These are phyloP conservation scores for Hyles vespertilio DNA, from an alignment of 1,140 invertebrate species.

Conservation along the genomic window DNA sequence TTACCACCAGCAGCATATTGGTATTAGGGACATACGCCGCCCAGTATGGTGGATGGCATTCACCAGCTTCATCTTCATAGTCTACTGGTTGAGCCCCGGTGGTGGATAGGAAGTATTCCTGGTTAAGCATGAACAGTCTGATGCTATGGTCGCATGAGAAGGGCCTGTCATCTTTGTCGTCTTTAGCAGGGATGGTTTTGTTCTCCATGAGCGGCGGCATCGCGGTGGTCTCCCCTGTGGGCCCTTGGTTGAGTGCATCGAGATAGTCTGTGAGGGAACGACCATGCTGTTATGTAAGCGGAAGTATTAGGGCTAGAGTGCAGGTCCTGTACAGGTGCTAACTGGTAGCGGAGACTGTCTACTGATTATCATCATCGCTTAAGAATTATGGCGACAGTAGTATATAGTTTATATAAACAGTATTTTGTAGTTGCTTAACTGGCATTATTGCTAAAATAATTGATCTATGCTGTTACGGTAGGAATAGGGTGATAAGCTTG, in stretches of 20 bases:
- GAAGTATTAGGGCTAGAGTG: slow-evolving; percentile 25
- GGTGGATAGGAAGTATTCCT: slow-evolving; percentile 73
- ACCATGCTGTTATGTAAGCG: slow-evolving; percentile 33
- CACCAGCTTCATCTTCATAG: slow-evolving; percentile 34
- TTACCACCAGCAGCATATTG: slow-evolving; percentile 88
- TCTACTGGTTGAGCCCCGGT: slow-evolving; percentile 61
- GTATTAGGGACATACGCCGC: slow-evolving; percentile 81
- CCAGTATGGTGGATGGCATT: slow-evolving; percentile 75
- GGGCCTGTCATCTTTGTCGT: slow-evolving; percentile 67
- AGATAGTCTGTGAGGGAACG: slow-evolving; percentile 31
- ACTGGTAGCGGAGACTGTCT: too few relatives aligned
- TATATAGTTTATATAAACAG: too few relatives aligned
- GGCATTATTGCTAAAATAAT: too few relatives aligned
- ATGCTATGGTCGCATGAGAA: slow-evolving; percentile 80
- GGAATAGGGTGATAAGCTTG: too few relatives aligned
- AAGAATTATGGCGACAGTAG: too few relatives aligned
- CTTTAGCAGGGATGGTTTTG: slow-evolving; percentile 40
- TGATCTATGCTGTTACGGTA: too few relatives aligned
- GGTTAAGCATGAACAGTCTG: slow-evolving; percentile 81
- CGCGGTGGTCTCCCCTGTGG: slow-evolving; percentile 41
- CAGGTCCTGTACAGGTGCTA: background rate
- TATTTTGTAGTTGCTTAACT: too few relatives aligned
- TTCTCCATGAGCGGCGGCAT: slow-evolving; percentile 40
- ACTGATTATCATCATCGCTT: too few relatives aligned
- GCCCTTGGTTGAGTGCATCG: slow-evolving; percentile 27